Evolutionary conservation across 2,113 vertebrate genomes (phyloP).

Genomic region (Ondatra zibethicus): DNA sequence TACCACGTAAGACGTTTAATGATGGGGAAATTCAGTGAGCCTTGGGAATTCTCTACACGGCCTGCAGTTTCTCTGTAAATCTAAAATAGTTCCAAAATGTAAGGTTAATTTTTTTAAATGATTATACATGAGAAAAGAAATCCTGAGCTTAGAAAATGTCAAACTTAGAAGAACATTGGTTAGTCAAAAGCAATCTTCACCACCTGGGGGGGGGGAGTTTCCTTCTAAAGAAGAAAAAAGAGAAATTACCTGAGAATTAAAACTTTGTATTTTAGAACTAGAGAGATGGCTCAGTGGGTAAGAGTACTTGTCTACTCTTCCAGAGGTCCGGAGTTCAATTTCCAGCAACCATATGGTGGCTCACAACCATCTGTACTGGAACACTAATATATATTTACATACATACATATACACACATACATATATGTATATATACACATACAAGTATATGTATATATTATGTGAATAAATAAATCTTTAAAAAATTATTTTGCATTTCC

Average conservation of each 20-base stretch:
- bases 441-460: no score
- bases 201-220: neutral
- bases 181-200: conserved; percentile 5
- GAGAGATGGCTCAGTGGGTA: no score
- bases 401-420: no score
- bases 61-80: neutral
- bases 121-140: neutral
- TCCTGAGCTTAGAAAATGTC: neutral
- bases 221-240: neutral
- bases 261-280: neutral
- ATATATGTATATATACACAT: no score
- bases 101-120: neutral
- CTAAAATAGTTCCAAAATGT: neutral
- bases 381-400: no score
- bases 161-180: neutral
- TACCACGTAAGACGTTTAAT: neutral
- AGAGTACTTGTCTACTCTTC: no score
- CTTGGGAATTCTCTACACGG: neutral
- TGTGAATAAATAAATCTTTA: no score
- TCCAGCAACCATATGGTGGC: no score
- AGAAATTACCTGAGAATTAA: neutral
- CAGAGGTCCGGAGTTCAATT: no score
- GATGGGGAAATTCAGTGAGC: neutral
- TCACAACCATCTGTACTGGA: no score
- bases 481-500: neutral